Conservation (phyloP, 2,888 invertebrate species). For the Galerucella calmariensis region DNA sequence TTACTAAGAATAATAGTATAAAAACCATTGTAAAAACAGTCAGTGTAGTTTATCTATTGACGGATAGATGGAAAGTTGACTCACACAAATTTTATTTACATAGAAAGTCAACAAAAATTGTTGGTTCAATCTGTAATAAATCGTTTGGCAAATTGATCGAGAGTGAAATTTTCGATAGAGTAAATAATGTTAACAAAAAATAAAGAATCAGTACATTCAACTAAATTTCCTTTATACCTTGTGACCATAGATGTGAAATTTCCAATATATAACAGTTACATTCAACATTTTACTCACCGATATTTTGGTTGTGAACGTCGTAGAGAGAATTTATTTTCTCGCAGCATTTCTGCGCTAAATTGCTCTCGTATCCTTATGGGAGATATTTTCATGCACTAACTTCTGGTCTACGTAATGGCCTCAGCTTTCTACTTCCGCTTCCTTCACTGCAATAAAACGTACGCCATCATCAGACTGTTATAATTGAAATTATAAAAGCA, state of each 20-base stretch:
- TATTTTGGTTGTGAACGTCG: conserved; percentile 11
- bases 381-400: conserved; percentile 53
- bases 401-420: conserved; percentile 52
- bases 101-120: no score
- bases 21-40: no score
- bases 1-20: no score
- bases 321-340: conserved; percentile 32
- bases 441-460: conserved; percentile 43
- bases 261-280: background rate
- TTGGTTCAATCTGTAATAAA: no score
- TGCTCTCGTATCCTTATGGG: conserved; percentile 54
- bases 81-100: no score
- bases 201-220: no score
- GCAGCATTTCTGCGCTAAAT: conserved; percentile 52
- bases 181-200: no score
- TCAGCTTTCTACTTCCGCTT: conserved; percentile 51
- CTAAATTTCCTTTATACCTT: background rate
- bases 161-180: no score
- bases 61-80: no score
- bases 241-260: background rate
- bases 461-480: conserved; percentile 39
- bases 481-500: conserved; percentile 40
- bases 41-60: no score
- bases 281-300: conserved; percentile 9
- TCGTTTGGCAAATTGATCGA: no score